Evolutionary conservation across 2,888 invertebrate species (phyloP), one percentile per base, ranked within the genome.

Genomic region (Tipula unca): DNA sequence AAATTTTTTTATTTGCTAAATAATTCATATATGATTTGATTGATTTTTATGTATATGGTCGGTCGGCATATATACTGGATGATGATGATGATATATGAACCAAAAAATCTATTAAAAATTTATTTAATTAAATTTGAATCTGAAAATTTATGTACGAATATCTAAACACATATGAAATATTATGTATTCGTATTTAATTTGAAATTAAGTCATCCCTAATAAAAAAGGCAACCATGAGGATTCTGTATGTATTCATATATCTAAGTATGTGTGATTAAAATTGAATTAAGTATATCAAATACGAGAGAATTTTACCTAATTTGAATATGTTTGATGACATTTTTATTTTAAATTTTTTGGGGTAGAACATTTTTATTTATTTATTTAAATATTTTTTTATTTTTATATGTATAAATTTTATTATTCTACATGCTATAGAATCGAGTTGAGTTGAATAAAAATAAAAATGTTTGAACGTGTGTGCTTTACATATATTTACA

Each of bases 141-240:
- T 69, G 25, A 10, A 25, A 25, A 69, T 54, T 17, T 54, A 54
- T 6, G 17, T 17, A 54, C 48, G 42, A 42, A 42, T 42, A 6
- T 17, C n/a, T 14, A 10, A 42, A 17, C 48, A 39, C 32, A 32
- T 32, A 32, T 32, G 32, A 32, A 32, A 32, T 32, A n/a, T 32
- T 39, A 39, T 36, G n/a, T 42, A 42, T 42, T 25, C 69, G 13
- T 69, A 69, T 25, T 25, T 69, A 69, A 69, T 69, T 69, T 69
- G 69, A 69, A 69, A 69, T 69, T 69, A 69, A 69, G 69, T 69
- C 69, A 69, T 69, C 69, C 69, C 69, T 69, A 69, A 69, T n/a
- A n/a, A 48, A 69, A 48, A 69, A 69, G 69, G 25, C 69, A 69
- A 69, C 69, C 69, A 69, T 25, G 69, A 69, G 25, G 69, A 69